Base-by-base conservation (phyloP, 2,888 invertebrate genomes). In the Mimumesa dahlbomi region DNA sequence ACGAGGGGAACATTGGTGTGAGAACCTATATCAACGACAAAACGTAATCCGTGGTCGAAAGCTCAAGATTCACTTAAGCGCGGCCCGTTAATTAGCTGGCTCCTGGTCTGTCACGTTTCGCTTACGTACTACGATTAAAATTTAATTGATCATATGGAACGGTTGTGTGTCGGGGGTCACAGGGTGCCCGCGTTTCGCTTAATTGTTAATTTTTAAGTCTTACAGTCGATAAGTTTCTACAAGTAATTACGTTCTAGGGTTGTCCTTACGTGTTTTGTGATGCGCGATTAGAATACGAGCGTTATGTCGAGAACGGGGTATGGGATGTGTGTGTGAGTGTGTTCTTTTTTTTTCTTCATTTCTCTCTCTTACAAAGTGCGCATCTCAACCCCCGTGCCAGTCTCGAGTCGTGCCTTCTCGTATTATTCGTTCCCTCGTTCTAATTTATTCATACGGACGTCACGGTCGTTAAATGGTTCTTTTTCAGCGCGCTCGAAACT, bases 111-210 rank as follows among this genome's bases (percentile, higher is more conserved):
- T 58, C 57, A 5, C 18, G 38, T 31, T 48, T 75, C 68, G 36
- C 74, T 74, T 76, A 76, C 49, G 25, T 34, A 22, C 72, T 76
- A 83, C 75, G 79, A 77, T 82, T 82, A 79, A 75, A 64, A 76
- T 73, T 82, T 81, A 84, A 84, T 83, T 84, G 84, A 84, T 84
- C 83, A 70, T 81, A 84, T 84, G 84, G 82, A 85, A 84, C 85
- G 85, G 82, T 79, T 82, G 81, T 79, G 82, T 81, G 76, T 70
- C 78, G 67, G 68, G n/a, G 80, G 70, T 68, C 62, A 22, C 34
- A 36, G 31, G 22, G 22, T 46, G 22, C 64, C 75, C 75, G 53
- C 66, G 50, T 59, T 63, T 62, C 45, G 42, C 56, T 77, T 73
- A 77, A 68, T 71, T 63, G 38, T 52, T 62, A 62, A 67, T 58